Evolutionary conservation across 2,888 invertebrate species (phyloP).

Genomic region (Caenorhabditis uteleia): DNA sequence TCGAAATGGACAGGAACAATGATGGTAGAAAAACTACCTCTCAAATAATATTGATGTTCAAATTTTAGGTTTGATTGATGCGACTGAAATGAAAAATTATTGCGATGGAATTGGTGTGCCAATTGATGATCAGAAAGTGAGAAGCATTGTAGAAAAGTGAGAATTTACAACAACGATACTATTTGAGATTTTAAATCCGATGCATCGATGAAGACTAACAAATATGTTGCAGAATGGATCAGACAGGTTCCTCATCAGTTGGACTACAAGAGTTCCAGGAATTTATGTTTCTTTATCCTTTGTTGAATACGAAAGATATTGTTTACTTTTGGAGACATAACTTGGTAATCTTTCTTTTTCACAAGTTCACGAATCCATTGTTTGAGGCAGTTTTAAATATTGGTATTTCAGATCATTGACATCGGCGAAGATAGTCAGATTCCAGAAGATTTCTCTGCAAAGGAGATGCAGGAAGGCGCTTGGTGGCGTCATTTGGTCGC

Average conservation of each 20-base stretch:
- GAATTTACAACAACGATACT: no score
- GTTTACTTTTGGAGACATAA: conserved; percentile 96
- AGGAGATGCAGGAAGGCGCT: conserved; percentile 87
- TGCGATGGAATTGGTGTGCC: conserved; percentile 90
- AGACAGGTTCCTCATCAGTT: conserved; percentile 23
- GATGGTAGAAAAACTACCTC: no score
- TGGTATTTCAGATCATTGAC: conserved; percentile 57
- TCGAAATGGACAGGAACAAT: conserved; percentile 89
- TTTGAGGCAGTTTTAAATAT: no score
- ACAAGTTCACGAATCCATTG: neutral
- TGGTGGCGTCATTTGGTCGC: conserved; percentile 97
- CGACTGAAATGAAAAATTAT: conserved; percentile 87
- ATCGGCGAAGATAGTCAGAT: conserved; percentile 92
- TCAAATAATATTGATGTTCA: neutral
- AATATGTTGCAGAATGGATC: conserved; percentile 81
- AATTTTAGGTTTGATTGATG: conserved; percentile 72
- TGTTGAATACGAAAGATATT: conserved; percentile 87
- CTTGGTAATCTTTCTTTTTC: conserved; percentile 73
- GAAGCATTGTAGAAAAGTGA: conserved; percentile 86
- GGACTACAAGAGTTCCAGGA: conserved; percentile 88
- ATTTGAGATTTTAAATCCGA: no score
- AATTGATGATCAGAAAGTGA: conserved; percentile 85
- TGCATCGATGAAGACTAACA: neutral
- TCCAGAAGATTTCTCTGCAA: conserved; percentile 95
- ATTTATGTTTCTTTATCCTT: conserved; percentile 89